A percentile compares a stretch with the other conserved stretches of the same genome.
These are phyloP conservation scores for Drosophila aldrichi DNA, from an alignment of 2,888 invertebrate species.

Conservation along the genomic window DNA sequence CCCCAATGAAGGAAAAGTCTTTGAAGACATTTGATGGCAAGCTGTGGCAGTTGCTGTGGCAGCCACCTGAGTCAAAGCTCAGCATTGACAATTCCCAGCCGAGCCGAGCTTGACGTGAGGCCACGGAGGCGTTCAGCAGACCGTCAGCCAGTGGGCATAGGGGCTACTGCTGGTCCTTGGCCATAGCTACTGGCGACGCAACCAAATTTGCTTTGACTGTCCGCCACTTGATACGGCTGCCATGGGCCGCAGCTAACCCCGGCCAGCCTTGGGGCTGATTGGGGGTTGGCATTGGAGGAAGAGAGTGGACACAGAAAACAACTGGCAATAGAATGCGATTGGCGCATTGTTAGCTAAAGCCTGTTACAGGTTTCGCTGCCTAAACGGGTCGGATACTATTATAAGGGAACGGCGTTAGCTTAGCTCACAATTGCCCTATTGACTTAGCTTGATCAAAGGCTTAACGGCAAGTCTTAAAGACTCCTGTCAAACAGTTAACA, in stretches of 20 bases:
- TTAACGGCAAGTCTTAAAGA: neutral
- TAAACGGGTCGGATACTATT: slow-evolving; percentile 2
- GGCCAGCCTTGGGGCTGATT: slow-evolving; percentile 24
- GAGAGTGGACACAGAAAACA: neutral
- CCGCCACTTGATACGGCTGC: slow-evolving; percentile 40
- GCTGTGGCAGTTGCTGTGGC: slow-evolving; percentile 24
- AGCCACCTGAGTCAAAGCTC: slow-evolving; percentile 61
- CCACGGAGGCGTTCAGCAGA: neutral
- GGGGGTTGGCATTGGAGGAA: slow-evolving; percentile 1
- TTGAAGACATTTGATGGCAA: slow-evolving; percentile 58
- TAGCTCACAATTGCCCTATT: neutral
- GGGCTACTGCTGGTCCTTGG: slow-evolving; percentile 19
- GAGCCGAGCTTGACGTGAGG: slow-evolving; percentile 8
- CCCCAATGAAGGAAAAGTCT: slow-evolving; percentile 67
- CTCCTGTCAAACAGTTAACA: neutral
- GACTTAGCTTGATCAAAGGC: neutral
- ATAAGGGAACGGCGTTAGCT: neutral
- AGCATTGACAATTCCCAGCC: slow-evolving; percentile 59
- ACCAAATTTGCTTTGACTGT: slow-evolving; percentile 50
- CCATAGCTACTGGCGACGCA: slow-evolving; percentile 45
- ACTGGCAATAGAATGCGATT: slow-evolving; percentile 32
- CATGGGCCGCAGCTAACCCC: neutral
- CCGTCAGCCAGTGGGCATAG: slow-evolving; percentile 18
- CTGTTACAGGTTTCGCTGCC: slow-evolving; percentile 24
- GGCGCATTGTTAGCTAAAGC: slow-evolving; percentile 15